phyloP scores from a whole-genome alignment of 2,113 vertebrate genomes.

The Lanius collurio region DNA sequence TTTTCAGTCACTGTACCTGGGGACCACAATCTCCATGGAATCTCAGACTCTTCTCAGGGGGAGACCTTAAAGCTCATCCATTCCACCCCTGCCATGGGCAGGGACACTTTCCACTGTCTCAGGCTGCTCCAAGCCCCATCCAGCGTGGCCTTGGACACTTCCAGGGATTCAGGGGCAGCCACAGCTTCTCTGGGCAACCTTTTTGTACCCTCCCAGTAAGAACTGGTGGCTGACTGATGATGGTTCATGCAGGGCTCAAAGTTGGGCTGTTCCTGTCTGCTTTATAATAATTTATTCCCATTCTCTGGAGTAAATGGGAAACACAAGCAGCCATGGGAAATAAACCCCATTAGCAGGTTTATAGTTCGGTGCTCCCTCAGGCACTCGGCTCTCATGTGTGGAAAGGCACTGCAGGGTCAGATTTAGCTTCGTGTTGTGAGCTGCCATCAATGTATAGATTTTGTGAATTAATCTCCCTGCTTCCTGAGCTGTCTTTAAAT shows the following conservation, averaged over 20 bases:
- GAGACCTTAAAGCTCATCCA: background rate
- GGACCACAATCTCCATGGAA: background rate
- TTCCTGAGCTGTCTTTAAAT: background rate
- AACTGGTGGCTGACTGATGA: background rate
- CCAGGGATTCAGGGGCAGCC: background rate
- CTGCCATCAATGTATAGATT: background rate
- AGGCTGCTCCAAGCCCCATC: fast-evolving
- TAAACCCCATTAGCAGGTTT: background rate
- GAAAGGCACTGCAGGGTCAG: background rate
- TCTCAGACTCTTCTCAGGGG: background rate
- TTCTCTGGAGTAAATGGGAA: background rate
- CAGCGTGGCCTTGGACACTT: background rate
- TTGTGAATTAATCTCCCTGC: background rate
- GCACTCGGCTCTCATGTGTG: background rate
- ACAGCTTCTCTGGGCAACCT: background rate
- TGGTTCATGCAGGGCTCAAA: background rate
- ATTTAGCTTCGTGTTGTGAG: background rate
- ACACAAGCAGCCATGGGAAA: background rate
- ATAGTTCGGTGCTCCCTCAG: background rate
- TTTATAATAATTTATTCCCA: background rate
- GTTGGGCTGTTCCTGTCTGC: background rate
- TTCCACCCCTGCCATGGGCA: background rate
- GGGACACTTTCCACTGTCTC: background rate
- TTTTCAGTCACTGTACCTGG: background rate
- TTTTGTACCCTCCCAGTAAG: background rate